Evolutionary conservation across 2,113 vertebrate species (phyloP).

Genomic region (Stictonetta naevosa): DNA sequence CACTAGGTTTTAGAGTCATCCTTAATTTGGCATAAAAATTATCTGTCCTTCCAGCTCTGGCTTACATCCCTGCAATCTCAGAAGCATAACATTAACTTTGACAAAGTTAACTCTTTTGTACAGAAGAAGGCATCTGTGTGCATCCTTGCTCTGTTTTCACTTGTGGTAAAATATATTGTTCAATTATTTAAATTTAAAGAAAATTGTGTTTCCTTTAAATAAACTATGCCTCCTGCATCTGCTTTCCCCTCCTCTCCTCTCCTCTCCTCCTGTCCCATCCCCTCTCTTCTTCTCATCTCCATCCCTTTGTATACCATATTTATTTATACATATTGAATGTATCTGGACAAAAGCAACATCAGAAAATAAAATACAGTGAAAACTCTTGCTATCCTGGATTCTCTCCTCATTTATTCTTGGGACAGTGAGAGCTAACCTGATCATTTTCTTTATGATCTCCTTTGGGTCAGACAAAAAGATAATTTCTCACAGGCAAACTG

Average conservation of each 20-base stretch:
- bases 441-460: background rate
- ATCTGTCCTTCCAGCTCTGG: slow-evolving; percentile 23
- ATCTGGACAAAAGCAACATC: background rate
- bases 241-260: too few species aligned
- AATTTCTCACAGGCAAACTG: background rate
- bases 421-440: background rate
- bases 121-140: background rate
- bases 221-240: background rate
- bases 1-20: slow-evolving; percentile 63
- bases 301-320: background rate
- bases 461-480: background rate
- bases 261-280: too few species aligned
- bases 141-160: background rate
- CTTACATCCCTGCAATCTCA: background rate
- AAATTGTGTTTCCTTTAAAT: background rate
- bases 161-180: background rate
- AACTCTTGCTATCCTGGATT: background rate
- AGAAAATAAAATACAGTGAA: background rate
- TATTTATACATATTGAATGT: background rate
- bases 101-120: slow-evolving; percentile 31
- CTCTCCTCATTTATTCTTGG: background rate
- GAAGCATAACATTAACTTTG: slow-evolving; percentile 16
- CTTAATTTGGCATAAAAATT: slow-evolving; percentile 66
- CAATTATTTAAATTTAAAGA: background rate
- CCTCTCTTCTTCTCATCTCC: background rate